Conservation (phyloP, 2,113 vertebrate species). For the Stercorarius parasiticus region DNA sequence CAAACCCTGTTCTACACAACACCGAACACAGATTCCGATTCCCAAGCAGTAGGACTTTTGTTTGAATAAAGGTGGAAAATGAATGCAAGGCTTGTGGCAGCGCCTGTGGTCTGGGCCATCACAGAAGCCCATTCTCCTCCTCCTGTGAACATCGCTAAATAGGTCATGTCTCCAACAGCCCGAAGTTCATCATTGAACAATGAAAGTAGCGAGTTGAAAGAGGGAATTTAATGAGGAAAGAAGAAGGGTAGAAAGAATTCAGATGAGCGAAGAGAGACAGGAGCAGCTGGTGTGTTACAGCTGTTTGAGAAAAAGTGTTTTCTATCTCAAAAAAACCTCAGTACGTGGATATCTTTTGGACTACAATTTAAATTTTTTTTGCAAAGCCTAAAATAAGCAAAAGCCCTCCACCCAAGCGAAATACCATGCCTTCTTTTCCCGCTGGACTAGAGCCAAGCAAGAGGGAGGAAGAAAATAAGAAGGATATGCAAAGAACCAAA, state of each 20-base stretch:
- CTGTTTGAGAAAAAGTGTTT: not conserved
- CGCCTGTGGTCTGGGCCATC: not conserved
- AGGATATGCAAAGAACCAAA: not conserved
- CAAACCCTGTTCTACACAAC: not conserved
- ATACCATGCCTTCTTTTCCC: not conserved
- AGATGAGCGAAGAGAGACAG: not conserved
- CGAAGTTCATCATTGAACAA: not conserved
- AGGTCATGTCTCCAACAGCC: not conserved
- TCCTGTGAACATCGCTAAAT: not conserved
- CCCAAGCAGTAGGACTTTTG: not conserved
- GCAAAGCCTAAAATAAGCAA: not conserved
- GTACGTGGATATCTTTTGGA: not conserved
- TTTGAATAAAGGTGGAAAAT: not conserved
- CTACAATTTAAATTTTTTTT: not conserved
- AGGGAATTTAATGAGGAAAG: not conserved
- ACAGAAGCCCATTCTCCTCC: not conserved
- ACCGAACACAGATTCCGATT: not conserved
- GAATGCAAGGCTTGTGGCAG: not conserved
- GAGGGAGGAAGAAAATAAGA: not conserved
- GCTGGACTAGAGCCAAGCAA: not conserved
- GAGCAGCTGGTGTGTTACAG: conserved; percentile 37
- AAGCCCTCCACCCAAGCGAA: not conserved
- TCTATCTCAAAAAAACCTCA: not conserved
- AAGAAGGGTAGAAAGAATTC: not conserved
- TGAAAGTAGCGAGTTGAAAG: not conserved